Base-by-base conservation (phyloP, 2,113 vertebrate species). In the Istiophorus platypterus region DNA sequence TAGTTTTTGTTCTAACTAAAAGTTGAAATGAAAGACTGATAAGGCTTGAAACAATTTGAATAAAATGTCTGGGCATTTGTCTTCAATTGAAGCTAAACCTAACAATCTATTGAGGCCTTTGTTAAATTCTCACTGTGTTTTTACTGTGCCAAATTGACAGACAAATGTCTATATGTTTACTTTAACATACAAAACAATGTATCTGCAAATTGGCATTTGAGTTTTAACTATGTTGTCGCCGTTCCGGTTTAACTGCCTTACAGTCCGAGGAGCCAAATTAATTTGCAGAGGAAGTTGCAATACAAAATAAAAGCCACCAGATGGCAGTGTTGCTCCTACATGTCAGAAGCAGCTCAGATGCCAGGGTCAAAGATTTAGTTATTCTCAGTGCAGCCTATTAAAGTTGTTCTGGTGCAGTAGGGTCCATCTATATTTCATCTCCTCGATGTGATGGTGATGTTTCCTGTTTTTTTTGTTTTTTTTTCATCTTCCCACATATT, bases 321-420 rank as follows among this genome's bases (percentile, higher is more conserved):
- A 85, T 93, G 90, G 92, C 93, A 92, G 52, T 92, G 80, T 91
- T 88, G 90, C 58, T 83, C 86, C 70, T 81, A 69, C 59, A 4
- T 20, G 10, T 72, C 22, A 52, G 13, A 72, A 20, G 11, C 24
- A 49, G 72, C 82, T 66, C 69, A 77, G 56, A 76, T 20, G 42
- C 41, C 27, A 26, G 78, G 84, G 70, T 76, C 73, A 85, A 51
- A 77, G 37, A 86, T 84, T 72, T 78, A 76, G 80, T 62, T 79
- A 68, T 90, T 88, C 76, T 70, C 74, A 73, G 62, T 81, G 66
- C 71, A 72, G 81, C 86, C 72, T 65, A 78, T 86, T 89, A 82
- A 84, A 82, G 84, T 81, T 88, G 66, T 80, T 86, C 58, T 42
- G 81, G 75, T 34, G n/a, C 80, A 85, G 82, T 45, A 13, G 67